phyloP scores from a whole-genome alignment of 1,140 invertebrate species.

The Holotrichia oblita region DNA sequence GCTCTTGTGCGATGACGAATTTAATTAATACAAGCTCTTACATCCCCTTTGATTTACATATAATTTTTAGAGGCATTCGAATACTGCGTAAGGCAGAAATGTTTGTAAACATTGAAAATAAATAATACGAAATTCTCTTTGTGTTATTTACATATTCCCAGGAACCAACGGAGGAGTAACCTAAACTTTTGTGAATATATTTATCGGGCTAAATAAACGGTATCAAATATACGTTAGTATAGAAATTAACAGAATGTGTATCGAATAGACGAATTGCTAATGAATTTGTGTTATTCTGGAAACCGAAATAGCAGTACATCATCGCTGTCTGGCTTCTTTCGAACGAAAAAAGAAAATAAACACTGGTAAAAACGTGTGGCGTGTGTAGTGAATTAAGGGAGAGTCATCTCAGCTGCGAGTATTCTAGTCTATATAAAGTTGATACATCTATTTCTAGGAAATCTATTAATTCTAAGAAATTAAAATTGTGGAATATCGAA shows the following conservation, averaged over 20 bases:
- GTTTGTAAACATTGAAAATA: conserved; percentile 27
- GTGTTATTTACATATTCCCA: neutral
- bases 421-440: neutral
- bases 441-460: neutral
- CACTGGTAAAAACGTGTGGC: neutral
- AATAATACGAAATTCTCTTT: conserved; percentile 1
- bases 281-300: conserved; percentile 5
- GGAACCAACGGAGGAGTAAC: neutral
- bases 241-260: neutral
- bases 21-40: conserved; percentile 17
- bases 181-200: neutral
- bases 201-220: neutral
- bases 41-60: conserved; percentile 3
- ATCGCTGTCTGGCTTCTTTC: conserved; percentile 2
- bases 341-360: neutral
- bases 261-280: neutral
- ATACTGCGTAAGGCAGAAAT: neutral
- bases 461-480: neutral
- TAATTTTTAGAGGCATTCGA: neutral
- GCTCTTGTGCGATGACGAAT: neutral
- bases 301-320: conserved; percentile 10
- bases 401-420: neutral
- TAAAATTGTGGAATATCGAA: neutral
- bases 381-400: neutral
- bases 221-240: neutral